phyloP scores from a whole-genome alignment of 92 coral and sea anemone species.

The Hydrozoanthus gracilis region DNA sequence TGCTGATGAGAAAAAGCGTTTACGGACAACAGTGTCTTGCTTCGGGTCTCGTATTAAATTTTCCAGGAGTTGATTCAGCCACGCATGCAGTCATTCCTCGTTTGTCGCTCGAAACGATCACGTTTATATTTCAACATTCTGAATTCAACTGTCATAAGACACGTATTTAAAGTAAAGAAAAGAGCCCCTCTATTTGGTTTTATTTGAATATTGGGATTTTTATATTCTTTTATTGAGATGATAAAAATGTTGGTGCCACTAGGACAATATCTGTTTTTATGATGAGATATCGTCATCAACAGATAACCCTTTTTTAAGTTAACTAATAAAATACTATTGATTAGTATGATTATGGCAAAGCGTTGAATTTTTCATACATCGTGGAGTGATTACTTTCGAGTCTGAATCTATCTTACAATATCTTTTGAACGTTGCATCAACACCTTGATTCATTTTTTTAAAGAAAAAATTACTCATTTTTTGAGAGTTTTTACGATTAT shows the following conservation, averaged over 20 bases:
- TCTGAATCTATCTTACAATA: neutral
- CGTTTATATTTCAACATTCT: neutral
- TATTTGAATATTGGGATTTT: constrained; percentile 38
- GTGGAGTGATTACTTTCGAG: neutral
- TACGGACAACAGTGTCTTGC: too few species aligned
- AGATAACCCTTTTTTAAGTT: neutral
- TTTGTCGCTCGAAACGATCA: neutral
- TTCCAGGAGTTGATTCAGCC: too few species aligned
- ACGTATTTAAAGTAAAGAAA: constrained; percentile 31
- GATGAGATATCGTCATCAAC: neutral
- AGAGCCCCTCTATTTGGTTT: constrained; percentile 31
- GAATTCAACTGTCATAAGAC: constrained; percentile 25
- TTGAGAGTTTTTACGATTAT: too few species aligned
- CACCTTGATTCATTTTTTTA: too few species aligned
- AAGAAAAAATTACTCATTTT: too few species aligned
- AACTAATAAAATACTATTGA: neutral
- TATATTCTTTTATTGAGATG: constrained; percentile 24
- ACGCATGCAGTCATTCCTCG: too few species aligned
- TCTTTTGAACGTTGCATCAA: too few species aligned
- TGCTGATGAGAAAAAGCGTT: too few species aligned
- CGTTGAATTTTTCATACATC: neutral
- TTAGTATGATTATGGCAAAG: neutral
- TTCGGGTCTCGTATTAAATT: too few species aligned
- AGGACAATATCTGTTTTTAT: constrained; percentile 3
- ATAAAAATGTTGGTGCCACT: constrained; percentile 3